phyloP scores from a whole-genome alignment of 2,888 invertebrate genomes.

The Leptinotarsa peninsularis region DNA sequence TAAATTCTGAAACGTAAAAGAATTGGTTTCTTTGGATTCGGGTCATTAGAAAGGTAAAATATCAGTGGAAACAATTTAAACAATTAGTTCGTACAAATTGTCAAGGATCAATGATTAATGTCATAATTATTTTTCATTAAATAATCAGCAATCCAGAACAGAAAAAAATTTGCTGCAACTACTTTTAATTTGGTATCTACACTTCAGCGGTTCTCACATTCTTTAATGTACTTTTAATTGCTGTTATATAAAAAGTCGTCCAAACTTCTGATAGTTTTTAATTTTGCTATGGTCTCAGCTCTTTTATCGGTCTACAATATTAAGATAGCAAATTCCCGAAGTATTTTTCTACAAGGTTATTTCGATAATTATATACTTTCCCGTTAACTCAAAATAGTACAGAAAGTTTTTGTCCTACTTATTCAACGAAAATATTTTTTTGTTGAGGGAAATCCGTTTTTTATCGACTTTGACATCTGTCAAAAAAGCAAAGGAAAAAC shows the following conservation, averaged over 20 bases:
- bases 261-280: background rate
- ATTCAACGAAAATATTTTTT: too few species aligned
- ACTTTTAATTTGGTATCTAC: constrained; percentile 25
- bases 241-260: constrained; percentile 5
- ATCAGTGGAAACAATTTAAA: constrained; percentile 34
- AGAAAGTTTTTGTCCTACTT: too few species aligned
- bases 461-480: too few species aligned
- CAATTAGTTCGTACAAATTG: constrained; percentile 23
- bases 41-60: constrained; percentile 39
- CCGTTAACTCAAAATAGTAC: background rate
- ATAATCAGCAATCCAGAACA: constrained; percentile 28
- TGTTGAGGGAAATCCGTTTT: too few species aligned
- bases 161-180: constrained; percentile 31
- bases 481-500: too few species aligned
- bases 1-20: background rate
- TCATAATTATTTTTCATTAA: constrained; percentile 29
- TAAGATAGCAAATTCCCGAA: background rate
- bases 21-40: constrained; percentile 10
- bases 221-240: constrained; percentile 18
- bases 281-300: background rate
- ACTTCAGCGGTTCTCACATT: constrained; percentile 36
- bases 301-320: background rate
- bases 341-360: background rate
- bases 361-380: background rate
- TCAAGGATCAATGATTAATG: constrained; percentile 43